Evolutionary conservation across 2,797 vertebrate species (phyloP).

Genomic region (Amblyraja radiata): DNA sequence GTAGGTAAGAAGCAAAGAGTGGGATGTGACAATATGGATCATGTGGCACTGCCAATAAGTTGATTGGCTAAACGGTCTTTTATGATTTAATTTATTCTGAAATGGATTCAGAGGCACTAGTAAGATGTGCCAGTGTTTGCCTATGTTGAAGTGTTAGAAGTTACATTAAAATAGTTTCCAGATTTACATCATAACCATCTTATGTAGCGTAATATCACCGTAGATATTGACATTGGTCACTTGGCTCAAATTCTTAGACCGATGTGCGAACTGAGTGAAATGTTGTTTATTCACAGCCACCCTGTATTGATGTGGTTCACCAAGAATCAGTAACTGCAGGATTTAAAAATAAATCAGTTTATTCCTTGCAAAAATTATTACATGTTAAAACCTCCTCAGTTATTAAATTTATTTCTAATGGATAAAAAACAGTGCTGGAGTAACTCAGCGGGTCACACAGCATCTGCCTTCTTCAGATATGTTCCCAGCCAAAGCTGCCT

Average conservation of each 20-base stretch:
- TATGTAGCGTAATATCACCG: slow-evolving; percentile 67
- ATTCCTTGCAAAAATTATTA: background rate
- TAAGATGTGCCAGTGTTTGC: background rate
- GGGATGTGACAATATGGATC: background rate
- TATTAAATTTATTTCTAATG: background rate
- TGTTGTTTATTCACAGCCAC: slow-evolving; percentile 76
- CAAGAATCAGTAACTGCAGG: slow-evolving; percentile 77
- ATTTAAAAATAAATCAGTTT: background rate
- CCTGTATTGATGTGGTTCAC: slow-evolving; percentile 75
- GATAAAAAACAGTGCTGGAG: too few relatives aligned
- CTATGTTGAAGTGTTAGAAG: background rate
- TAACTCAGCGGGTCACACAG: too few relatives aligned
- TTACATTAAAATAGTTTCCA: background rate
- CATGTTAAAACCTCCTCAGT: background rate
- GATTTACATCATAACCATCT: background rate
- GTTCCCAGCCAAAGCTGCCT: too few relatives aligned
- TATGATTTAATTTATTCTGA: background rate
- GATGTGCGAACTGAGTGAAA: slow-evolving; percentile 76
- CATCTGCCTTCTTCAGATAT: too few relatives aligned
- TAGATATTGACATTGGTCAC: slow-evolving; percentile 64
- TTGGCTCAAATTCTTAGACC: slow-evolving; percentile 65
- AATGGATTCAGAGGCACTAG: background rate
- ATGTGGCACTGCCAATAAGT: background rate
- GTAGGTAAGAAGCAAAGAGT: background rate
- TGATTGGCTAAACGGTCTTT: background rate